Conservation (phyloP, 2,888 invertebrate genomes). For the Lasius platythorax region DNA sequence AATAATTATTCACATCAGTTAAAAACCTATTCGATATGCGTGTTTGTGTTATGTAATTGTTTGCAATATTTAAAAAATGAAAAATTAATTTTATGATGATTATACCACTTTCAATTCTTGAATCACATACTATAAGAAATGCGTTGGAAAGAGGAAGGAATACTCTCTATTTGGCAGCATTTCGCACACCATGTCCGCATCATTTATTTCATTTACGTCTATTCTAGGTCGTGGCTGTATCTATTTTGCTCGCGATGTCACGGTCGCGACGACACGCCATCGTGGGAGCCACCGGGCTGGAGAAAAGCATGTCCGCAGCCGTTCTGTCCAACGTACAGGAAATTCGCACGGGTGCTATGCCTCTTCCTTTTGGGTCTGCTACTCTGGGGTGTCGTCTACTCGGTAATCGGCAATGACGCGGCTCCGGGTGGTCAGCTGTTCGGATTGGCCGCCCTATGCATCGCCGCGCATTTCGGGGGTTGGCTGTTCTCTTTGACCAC, state of each 20-base stretch:
- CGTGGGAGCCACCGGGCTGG: constrained; percentile 95
- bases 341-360: constrained; percentile 92
- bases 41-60: background rate
- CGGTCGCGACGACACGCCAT: constrained; percentile 90
- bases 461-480: constrained; percentile 94
- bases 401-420: constrained; percentile 92
- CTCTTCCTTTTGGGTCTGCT: constrained; percentile 91
- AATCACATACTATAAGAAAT: background rate
- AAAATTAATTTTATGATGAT: background rate
- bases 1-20: background rate
- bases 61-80: background rate
- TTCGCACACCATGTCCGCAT: background rate
- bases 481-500: constrained; percentile 93
- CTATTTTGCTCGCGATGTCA: constrained; percentile 93
- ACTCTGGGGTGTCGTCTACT: constrained; percentile 92
- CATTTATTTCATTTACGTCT: background rate
- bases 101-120: background rate
- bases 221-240: constrained; percentile 93
- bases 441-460: constrained; percentile 91
- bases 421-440: constrained; percentile 95
- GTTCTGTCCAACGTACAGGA: constrained; percentile 94
- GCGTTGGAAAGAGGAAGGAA: background rate
- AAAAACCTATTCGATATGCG: background rate
- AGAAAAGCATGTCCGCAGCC: constrained; percentile 94
- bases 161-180: background rate